These are phyloP conservation scores for Pangasius mekongensis DNA, from an alignment of 2,797 vertebrate genomes.

Conservation along the genomic window DNA sequence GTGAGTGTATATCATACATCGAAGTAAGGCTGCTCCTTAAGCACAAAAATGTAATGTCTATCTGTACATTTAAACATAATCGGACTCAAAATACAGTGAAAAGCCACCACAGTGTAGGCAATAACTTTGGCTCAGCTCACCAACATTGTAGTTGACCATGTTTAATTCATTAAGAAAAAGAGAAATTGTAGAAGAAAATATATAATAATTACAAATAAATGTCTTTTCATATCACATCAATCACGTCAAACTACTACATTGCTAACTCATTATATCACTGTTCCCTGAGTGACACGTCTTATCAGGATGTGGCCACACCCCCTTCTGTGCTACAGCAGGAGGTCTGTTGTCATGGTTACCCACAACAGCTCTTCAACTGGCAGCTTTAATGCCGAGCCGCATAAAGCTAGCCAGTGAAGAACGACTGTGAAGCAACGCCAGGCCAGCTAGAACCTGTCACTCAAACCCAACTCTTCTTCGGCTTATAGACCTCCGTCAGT, in stretches of 20 bases:
- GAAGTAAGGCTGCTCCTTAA: neutral
- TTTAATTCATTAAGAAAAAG: neutral
- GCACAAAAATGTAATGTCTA: neutral
- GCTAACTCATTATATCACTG: neutral
- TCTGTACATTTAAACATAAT: neutral
- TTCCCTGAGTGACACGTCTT: slow-evolving; percentile 14
- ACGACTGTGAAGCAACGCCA: slow-evolving; percentile 85
- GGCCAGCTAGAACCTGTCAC: slow-evolving; percentile 49
- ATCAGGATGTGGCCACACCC: slow-evolving; percentile 38
- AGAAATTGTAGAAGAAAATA: neutral
- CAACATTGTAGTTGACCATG: neutral
- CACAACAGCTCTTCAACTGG: slow-evolving; percentile 91
- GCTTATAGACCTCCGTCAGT: neutral
- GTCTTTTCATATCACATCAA: neutral
- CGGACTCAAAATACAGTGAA: neutral
- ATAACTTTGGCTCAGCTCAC: no score
- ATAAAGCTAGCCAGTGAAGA: slow-evolving; percentile 91
- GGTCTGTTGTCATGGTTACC: slow-evolving; percentile 80
- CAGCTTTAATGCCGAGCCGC: slow-evolving; percentile 80
- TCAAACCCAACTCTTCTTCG: slow-evolving; percentile 4
- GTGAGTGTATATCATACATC: neutral
- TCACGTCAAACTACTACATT: neutral
- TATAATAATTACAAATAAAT: neutral
- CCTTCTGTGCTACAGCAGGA: slow-evolving; percentile 50
- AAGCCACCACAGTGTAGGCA: neutral